Evolutionary conservation across 2,113 vertebrate genomes (phyloP), one percentile per base, ranked within the genome.

Genomic region (Eudyptes chrysolophus): DNA sequence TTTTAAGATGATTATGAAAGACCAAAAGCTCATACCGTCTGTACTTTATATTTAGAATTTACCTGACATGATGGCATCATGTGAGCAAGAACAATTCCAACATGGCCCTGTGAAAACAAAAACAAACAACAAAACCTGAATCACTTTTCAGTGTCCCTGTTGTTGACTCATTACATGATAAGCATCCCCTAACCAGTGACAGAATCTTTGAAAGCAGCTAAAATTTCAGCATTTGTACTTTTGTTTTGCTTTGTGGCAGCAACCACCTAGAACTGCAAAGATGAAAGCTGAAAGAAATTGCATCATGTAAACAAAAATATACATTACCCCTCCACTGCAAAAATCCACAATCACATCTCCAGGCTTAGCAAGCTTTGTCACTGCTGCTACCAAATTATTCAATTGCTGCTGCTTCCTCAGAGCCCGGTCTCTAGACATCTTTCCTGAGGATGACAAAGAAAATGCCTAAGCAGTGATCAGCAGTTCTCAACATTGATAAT

Each of bases 291-390:
- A 84, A 68, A 55, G 46, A 55, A 82, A 81, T 0, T 52, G 21
- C 26, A 85, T 9, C 13, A 46, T 16, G 14, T 55, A 74, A 84
- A 69, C 38, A 78, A 66, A 93, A 90, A 93, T 74, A 89, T 69
- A 90, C 38, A 66, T 85, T 99, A 99, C 99, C 98, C 99, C 99
- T 58, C 99, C 99, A 29, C 99, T 99, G 98, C 99, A 99, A 97
- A 99, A 99, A 97, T 99, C 99, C 98, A 99, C 99, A 78, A 99
- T 97, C 25, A 98, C 98, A 97, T 99, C 88, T 70, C 99, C 98
- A 13, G 99, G 98, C n/a, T 97, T 98, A 38, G 99, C 99, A 30
- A 99, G 97, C 83, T 98, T 98, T 15, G 92, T 99, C 85, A 99
- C 99, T 49, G 98, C 98, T 80, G 99, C 99, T 65, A 99, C 98